Percentiles rank a stretch among this genome's conserved stretches.
phyloP scores from a whole-genome alignment of 92 coral and sea anemone genomes.

The Phymanthus crucifer region DNA sequence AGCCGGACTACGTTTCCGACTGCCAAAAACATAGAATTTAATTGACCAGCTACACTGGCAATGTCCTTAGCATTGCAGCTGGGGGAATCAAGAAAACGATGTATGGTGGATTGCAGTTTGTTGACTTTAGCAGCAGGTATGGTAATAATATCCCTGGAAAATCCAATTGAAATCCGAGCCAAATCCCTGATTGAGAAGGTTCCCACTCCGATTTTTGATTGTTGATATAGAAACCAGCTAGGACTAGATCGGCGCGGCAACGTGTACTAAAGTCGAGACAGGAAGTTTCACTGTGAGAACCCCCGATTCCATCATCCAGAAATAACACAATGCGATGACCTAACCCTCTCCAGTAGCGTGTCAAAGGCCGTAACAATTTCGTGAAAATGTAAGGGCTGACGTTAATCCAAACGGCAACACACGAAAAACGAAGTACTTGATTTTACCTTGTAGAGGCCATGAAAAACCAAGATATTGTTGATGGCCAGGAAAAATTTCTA shows the following conservation, averaged over 20 bases:
- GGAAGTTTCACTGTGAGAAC: not conserved
- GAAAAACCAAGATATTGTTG: slow-evolving; percentile 46
- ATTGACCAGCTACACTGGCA: slow-evolving; percentile 38
- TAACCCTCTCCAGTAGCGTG: slow-evolving; percentile 32
- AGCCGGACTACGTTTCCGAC: slow-evolving; percentile 36
- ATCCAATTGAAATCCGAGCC: not conserved
- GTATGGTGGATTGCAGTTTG: slow-evolving; percentile 14
- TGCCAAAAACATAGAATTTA: slow-evolving; percentile 20
- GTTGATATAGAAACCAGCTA: slow-evolving; percentile 37
- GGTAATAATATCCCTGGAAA: slow-evolving; percentile 8
- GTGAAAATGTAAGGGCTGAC: slow-evolving; percentile 56
- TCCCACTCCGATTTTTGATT: slow-evolving; percentile 43
- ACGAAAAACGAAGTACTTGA: slow-evolving; percentile 32
- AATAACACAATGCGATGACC: slow-evolving; percentile 41
- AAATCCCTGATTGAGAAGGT: not conserved
- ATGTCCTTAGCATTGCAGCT: slow-evolving; percentile 19
- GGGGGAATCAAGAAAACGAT: slow-evolving; percentile 11
- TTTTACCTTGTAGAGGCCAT: slow-evolving; percentile 20
- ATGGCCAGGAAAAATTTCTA: slow-evolving; percentile 36
- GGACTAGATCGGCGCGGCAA: slow-evolving; percentile 23
- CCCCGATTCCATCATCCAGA: slow-evolving; percentile 48
- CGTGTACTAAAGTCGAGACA: slow-evolving; percentile 13
- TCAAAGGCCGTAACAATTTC: slow-evolving; percentile 33
- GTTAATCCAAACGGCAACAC: slow-evolving; percentile 53
- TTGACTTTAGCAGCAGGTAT: slow-evolving; percentile 21